phyloP scores from a whole-genome alignment of 2,888 invertebrate genomes.

The Liodrosophila aerea region DNA sequence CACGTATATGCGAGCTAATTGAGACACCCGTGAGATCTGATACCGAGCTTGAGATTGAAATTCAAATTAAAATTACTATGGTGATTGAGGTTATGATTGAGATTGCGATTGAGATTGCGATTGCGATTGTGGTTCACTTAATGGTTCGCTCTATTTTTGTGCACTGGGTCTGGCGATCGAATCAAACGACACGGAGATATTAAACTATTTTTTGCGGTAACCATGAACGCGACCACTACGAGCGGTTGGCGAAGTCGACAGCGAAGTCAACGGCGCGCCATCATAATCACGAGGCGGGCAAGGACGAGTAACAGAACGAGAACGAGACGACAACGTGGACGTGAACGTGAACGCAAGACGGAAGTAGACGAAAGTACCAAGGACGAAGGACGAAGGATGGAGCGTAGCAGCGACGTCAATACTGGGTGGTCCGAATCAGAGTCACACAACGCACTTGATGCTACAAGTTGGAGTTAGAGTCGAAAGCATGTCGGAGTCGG shows the following conservation, averaged over 20 bases:
- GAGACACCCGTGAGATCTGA: background rate
- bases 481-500: slow-evolving; percentile 19
- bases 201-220: slow-evolving; percentile 83
- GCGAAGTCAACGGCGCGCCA: slow-evolving; percentile 59
- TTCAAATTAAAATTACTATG: background rate
- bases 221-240: slow-evolving; percentile 82
- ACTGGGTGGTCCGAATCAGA: slow-evolving; percentile 2
- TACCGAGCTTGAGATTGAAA: background rate
- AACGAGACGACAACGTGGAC: slow-evolving; percentile 14
- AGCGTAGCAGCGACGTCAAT: slow-evolving; percentile 46
- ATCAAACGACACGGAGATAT: slow-evolving; percentile 82
- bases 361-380: slow-evolving; percentile 18
- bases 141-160: slow-evolving; percentile 14
- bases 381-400: slow-evolving; percentile 26
- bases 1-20: background rate
- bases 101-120: slow-evolving; percentile 9
- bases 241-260: slow-evolving; percentile 74
- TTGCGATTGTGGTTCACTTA: slow-evolving; percentile 13
- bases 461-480: background rate
- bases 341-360: slow-evolving; percentile 32
- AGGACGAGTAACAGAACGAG: slow-evolving; percentile 32
- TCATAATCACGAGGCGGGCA: slow-evolving; percentile 62
- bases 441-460: background rate
- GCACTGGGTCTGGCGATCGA: slow-evolving; percentile 77
- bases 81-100: background rate